Base-by-base conservation (phyloP, 2,888 invertebrate genomes). In the Cordilura impudica region DNA sequence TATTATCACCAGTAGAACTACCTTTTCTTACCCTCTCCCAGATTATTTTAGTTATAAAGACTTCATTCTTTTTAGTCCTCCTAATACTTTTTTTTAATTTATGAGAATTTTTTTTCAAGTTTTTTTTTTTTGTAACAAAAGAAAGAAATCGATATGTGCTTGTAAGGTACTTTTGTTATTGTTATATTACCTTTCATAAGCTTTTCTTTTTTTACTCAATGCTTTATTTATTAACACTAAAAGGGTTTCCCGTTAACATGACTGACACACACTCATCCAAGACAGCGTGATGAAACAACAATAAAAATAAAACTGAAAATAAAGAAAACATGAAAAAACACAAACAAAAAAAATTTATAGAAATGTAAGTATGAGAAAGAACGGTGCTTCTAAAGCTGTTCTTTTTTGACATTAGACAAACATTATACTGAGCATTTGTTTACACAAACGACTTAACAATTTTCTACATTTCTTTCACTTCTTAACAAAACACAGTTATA, bases 241-340 rank as follows among this genome's bases (percentile, higher is more conserved):
- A 73, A 60, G 58, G 65, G 49, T 73, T 65, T 65, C 43, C 73
- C 73, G 43, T 73, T 73, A 43, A 66, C 73, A 73, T 73, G 51
- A 58, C 65, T 73, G 51, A 58, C 65, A 65, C 54, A 47, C 23
- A 43, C 29, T 45, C 26, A 21, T n/a, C 49, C 10, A 18, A 31
- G 31, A 18, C 51, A 43, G 21, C 0, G 39, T 43, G 23, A n/a
- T n/a, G n/a, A n/a, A 26, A 26, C 6, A 26, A 26, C 3, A 4
- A 26, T 26, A 29, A 31, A 8, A 31, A 31, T 12, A 10, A 6
- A 8, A 10, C 10, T 31, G 8, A 31, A 31, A 6, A 31, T 1
- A 5, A 2, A 2, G 2, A 8, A 2, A 31, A 2, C 8, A 31
- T 2, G 8, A 31, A 10, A 10, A 1, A 31, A 31, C n/a, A n/a